These are phyloP conservation scores for Chinchilla lanigera DNA, from an alignment of 2,113 vertebrate species.

Conservation along the genomic window DNA sequence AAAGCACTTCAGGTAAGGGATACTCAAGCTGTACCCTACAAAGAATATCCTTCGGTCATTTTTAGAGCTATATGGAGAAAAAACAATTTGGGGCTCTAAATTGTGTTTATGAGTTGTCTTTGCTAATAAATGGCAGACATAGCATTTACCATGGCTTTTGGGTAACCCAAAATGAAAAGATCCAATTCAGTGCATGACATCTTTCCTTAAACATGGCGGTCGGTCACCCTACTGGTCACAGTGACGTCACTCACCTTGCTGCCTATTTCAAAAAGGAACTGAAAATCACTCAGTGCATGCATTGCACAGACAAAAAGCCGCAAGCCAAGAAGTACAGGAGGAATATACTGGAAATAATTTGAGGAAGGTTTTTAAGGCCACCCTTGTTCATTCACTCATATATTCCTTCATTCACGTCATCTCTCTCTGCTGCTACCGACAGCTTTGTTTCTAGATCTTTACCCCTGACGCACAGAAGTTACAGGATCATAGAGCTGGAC, in stretches of 20 bases:
- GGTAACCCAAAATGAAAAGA: neutral
- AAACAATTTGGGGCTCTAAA: neutral
- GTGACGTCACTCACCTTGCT: neutral
- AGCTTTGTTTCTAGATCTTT: neutral
- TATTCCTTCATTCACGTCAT: neutral
- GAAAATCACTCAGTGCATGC: neutral
- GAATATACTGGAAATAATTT: neutral
- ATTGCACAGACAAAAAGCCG: neutral
- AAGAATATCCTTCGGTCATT: neutral
- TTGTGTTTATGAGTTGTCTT: neutral
- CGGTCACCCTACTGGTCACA: neutral
- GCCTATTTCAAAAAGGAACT: constrained; percentile 1
- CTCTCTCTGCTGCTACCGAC: neutral
- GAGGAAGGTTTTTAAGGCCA: neutral
- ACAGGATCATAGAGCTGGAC: neutral
- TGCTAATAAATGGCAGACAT: constrained; percentile 4
- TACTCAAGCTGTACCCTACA: neutral
- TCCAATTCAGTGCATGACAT: neutral
- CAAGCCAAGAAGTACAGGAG: neutral
- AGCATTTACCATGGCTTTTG: neutral
- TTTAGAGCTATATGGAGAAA: neutral
- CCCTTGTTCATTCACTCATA: neutral
- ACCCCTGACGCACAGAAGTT: neutral
- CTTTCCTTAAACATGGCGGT: neutral
- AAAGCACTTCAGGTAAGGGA: neutral